Percentiles rank a stretch among this genome's conserved stretches.
Conservation (phyloP, 2,888 invertebrate genomes). For the Acleris cristana region DNA sequence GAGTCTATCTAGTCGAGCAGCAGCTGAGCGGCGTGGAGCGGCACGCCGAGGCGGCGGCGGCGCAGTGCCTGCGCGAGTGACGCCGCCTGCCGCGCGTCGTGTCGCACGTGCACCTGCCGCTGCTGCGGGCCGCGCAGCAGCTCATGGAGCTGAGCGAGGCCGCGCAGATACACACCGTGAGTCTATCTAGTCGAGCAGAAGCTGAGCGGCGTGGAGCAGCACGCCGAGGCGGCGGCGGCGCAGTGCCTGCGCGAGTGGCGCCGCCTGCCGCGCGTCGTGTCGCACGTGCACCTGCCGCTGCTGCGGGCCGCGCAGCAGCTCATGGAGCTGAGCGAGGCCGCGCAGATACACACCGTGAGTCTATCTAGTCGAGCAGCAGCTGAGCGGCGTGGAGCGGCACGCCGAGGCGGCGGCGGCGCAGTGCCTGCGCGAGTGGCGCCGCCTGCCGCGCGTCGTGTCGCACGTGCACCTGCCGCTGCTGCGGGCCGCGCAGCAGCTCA, state of each 20-base stretch:
- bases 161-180: slow-evolving; percentile 84
- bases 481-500: slow-evolving; percentile 96
- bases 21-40: slow-evolving; percentile 88
- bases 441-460: slow-evolving; percentile 95
- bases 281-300: slow-evolving; percentile 96
- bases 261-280: slow-evolving; percentile 95
- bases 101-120: slow-evolving; percentile 95
- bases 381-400: slow-evolving; percentile 88
- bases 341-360: slow-evolving; percentile 84
- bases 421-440: slow-evolving; percentile 97
- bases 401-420: slow-evolving; percentile 95
- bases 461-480: slow-evolving; percentile 96
- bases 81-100: slow-evolving; percentile 96
- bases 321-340: slow-evolving; percentile 86
- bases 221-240: slow-evolving; percentile 94
- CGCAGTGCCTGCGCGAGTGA: slow-evolving; percentile 97
- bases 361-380: slow-evolving; percentile 82
- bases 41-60: slow-evolving; percentile 94
- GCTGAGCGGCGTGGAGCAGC: slow-evolving; percentile 88
- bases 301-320: slow-evolving; percentile 97
- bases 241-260: slow-evolving; percentile 98
- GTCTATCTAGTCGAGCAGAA: too few relatives aligned
- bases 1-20: too few relatives aligned
- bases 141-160: slow-evolving; percentile 87
- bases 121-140: slow-evolving; percentile 97